phyloP scores from a whole-genome alignment of 2,113 vertebrate species.

The Petrocephalus zakoni region DNA sequence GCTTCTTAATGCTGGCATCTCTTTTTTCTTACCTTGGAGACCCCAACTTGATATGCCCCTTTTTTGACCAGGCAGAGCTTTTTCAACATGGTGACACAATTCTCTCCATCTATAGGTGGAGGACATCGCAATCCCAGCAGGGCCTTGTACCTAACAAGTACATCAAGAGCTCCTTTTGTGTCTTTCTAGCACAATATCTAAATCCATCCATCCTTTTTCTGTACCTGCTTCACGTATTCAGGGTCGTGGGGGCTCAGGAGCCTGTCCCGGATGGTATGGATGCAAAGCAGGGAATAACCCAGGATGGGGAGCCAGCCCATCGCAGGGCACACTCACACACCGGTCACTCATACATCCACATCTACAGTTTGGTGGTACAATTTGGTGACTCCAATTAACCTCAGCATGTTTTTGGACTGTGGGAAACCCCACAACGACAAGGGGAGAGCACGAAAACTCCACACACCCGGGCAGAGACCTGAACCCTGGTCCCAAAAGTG shows the following conservation, averaged over 20 bases:
- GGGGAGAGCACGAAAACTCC: not conserved
- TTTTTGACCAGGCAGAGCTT: constrained; percentile 71
- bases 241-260: not conserved
- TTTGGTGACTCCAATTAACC: not conserved
- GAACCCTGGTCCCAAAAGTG: not conserved
- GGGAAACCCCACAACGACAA: not conserved
- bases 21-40: constrained; percentile 74
- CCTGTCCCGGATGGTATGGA: not conserved
- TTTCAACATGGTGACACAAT: constrained; percentile 77
- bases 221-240: not conserved
- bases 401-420: not conserved
- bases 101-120: constrained; percentile 70
- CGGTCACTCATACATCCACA: not conserved
- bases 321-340: not conserved
- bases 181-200: too few relatives aligned
- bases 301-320: not conserved
- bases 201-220: too few relatives aligned
- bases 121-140: constrained; percentile 70
- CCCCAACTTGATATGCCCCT: constrained; percentile 73
- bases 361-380: too few relatives aligned
- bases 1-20: not conserved
- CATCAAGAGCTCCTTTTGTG: not conserved
- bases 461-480: not conserved
- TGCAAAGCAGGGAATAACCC: not conserved
- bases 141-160: constrained; percentile 76